These are phyloP conservation scores for Deroptyus accipitrinus DNA, from an alignment of 2,113 vertebrate genomes.

Conservation along the genomic window DNA sequence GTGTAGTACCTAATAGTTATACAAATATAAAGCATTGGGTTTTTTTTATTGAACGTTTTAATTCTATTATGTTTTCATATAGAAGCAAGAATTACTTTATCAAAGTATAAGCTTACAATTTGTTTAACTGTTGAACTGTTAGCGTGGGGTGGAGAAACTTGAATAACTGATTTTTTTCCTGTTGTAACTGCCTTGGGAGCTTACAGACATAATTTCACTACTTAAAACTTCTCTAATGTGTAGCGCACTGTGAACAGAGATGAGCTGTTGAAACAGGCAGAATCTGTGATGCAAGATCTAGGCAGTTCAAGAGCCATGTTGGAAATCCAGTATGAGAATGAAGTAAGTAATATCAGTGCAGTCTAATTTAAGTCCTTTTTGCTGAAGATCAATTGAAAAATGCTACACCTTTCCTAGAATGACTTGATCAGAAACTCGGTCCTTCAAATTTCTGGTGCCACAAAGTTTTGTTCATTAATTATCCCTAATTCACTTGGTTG, in stretches of 20 bases:
- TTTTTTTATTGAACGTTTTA: neutral
- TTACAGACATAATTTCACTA: conserved; percentile 26
- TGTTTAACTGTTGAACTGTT: neutral
- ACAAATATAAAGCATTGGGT: neutral
- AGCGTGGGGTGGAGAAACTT: neutral
- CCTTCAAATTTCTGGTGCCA: neutral
- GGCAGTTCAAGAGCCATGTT: conserved; percentile 98
- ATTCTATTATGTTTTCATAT: neutral
- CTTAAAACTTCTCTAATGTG: conserved; percentile 40
- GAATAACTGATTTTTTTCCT: neutral
- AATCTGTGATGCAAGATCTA: conserved; percentile 98
- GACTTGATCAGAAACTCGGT: neutral
- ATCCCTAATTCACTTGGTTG: neutral
- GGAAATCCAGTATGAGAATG: conserved; percentile 99
- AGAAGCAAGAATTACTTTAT: neutral
- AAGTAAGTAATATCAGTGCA: conserved; percentile 81
- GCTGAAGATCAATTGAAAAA: neutral
- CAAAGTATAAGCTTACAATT: neutral
- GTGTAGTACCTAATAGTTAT: neutral
- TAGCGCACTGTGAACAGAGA: conserved; percentile 99
- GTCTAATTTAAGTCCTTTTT: conserved; percentile 8
- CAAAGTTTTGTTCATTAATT: neutral
- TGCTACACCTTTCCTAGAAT: neutral
- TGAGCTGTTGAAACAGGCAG: conserved; percentile 96
- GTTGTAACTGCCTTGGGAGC: conserved; percentile 30